Percentiles rank a stretch among this genome's conserved stretches.
These are phyloP conservation scores for Ophion slaviceki DNA, from an alignment of 2,888 invertebrate genomes.

Conservation along the genomic window DNA sequence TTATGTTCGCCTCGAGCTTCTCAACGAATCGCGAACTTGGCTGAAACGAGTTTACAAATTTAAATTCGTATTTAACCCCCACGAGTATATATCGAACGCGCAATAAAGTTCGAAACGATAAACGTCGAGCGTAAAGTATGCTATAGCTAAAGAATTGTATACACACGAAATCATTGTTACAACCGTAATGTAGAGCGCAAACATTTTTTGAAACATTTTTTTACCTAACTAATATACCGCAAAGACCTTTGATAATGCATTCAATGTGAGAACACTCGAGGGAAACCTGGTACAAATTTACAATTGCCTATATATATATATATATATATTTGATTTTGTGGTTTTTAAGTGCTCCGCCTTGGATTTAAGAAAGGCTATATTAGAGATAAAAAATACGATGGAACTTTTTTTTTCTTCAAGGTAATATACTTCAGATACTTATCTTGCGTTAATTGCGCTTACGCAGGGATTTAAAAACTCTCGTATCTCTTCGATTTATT, in stretches of 20 bases:
- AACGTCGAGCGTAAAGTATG: conserved; percentile 21
- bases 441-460: background rate
- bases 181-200: conserved; percentile 32
- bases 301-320: background rate
- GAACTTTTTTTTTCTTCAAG: conserved; percentile 3
- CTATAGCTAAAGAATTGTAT: conserved; percentile 36
- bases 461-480: background rate
- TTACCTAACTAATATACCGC: conserved; percentile 31
- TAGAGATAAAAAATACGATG: conserved; percentile 4
- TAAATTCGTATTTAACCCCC: conserved; percentile 10
- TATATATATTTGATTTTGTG: conserved; percentile 33
- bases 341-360: conserved; percentile 26
- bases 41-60: conserved; percentile 37
- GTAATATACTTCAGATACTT: background rate
- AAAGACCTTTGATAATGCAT: conserved; percentile 39
- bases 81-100: conserved; percentile 29
- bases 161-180: conserved; percentile 6
- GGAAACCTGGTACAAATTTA: conserved; percentile 58
- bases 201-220: conserved; percentile 45
- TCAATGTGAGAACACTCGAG: conserved; percentile 50
- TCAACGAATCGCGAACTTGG: background rate
- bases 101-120: conserved; percentile 41
- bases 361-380: background rate
- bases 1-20: background rate
- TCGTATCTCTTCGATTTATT: background rate